Conservation (phyloP, 2,113 vertebrate species). For the Lepisosteus osseus region DNA sequence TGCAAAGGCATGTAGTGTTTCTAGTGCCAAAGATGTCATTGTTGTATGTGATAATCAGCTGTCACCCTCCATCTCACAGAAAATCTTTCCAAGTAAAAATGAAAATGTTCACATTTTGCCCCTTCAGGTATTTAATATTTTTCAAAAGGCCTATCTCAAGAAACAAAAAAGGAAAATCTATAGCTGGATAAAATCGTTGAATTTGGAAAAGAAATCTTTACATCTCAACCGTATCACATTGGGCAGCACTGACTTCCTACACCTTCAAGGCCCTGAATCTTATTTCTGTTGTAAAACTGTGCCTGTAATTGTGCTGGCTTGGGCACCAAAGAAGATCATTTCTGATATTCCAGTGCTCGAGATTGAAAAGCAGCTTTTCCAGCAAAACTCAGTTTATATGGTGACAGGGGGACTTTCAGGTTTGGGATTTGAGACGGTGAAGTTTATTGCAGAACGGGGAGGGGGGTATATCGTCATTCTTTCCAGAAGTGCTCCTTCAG, state of each 20-base stretch:
- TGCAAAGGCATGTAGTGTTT: constrained; percentile 32
- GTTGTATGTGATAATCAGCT: constrained; percentile 56
- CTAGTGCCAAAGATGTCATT: constrained; percentile 56
- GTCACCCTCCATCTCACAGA: constrained; percentile 24
- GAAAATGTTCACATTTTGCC: constrained; percentile 58
- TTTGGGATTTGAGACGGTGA: constrained; percentile 81
- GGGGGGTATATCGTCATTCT: constrained; percentile 69
- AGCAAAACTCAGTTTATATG: constrained; percentile 64
- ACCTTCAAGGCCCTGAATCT: constrained; percentile 40
- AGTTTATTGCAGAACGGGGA: constrained; percentile 72
- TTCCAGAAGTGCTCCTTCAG: constrained; percentile 59
- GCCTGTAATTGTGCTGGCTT: constrained; percentile 53
- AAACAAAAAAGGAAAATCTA: constrained; percentile 43
- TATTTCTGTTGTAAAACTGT: constrained; percentile 64
- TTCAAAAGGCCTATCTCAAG: constrained; percentile 68
- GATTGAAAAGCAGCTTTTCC: constrained; percentile 56
- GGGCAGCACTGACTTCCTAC: constrained; percentile 10
- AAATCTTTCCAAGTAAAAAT: constrained; percentile 35
- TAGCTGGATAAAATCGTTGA: constrained; percentile 64
- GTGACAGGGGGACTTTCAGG: constrained; percentile 78
- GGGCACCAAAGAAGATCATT: constrained; percentile 25
- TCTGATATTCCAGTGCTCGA: constrained; percentile 55
- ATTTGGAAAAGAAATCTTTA: constrained; percentile 41
- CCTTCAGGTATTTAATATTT: constrained; percentile 52
- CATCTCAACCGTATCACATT: constrained; percentile 41